A percentile compares a stretch with the other conserved stretches of the same genome.
These are phyloP conservation scores for Pachypeltis micranthus DNA, from an alignment of 1,140 invertebrate species.

Conservation along the genomic window DNA sequence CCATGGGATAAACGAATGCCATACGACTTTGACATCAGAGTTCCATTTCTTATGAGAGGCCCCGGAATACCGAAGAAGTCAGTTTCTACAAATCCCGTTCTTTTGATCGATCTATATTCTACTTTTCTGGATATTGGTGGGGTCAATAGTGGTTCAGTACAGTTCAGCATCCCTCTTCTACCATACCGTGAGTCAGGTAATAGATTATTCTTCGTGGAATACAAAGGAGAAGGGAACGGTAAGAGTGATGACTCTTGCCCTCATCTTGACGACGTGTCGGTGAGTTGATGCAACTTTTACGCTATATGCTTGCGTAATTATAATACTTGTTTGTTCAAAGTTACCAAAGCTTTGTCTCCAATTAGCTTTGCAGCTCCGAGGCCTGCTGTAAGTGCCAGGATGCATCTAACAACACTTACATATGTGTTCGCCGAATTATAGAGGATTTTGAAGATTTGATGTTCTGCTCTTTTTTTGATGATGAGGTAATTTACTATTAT, in stretches of 20 bases:
- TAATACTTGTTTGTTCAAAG: no score
- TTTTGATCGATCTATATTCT: conserved; percentile 68
- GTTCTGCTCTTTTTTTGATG: conserved; percentile 63
- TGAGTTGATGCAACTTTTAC: no score
- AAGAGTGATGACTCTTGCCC: conserved; percentile 33
- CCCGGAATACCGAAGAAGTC: conserved; percentile 46
- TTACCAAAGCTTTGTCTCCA: no score
- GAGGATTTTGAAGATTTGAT: conserved; percentile 44
- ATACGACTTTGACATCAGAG: conserved; percentile 75
- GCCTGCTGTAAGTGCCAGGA: conserved; percentile 73
- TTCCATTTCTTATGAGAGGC: conserved; percentile 68
- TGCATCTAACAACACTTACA: conserved; percentile 68
- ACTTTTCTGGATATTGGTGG: conserved; percentile 62
- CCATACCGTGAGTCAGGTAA: conserved; percentile 27
- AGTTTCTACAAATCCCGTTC: conserved; percentile 42
- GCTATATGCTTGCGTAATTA: no score
- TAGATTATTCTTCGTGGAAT: conserved; percentile 58
- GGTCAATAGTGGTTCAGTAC: conserved; percentile 34
- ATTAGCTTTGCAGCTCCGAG: conserved; percentile 51
- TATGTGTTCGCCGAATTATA: conserved; percentile 52
- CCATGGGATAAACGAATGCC: conserved; percentile 78
- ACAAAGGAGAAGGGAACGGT: conserved; percentile 56
- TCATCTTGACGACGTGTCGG: no score
- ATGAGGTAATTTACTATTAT: conserved; percentile 14
- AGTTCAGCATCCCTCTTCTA: conserved; percentile 38